These are phyloP conservation scores for Mamestra brassicae DNA, from an alignment of 2,888 invertebrate species.

Conservation along the genomic window DNA sequence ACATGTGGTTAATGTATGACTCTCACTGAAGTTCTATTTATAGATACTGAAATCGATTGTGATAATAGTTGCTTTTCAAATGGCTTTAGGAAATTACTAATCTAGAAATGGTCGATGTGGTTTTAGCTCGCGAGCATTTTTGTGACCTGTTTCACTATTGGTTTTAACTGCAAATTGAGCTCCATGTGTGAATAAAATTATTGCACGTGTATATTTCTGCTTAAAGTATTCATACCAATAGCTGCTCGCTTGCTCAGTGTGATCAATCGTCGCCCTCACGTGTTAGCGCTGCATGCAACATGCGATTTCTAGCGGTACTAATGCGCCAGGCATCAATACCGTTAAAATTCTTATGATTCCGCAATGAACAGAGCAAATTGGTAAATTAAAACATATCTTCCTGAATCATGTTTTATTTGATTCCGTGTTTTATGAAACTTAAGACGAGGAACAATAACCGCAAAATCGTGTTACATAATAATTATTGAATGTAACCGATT, in stretches of 20 bases:
- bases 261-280: slow-evolving; percentile 28
- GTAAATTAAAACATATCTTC: slow-evolving; percentile 39
- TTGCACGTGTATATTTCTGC: background rate
- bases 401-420: slow-evolving; percentile 28
- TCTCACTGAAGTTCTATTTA: slow-evolving; percentile 29
- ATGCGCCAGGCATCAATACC: slow-evolving; percentile 49
- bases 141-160: background rate
- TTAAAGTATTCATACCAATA: background rate
- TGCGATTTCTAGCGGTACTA: slow-evolving; percentile 56
- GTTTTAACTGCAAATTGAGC: slow-evolving; percentile 12
- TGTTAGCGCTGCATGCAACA: slow-evolving; percentile 49
- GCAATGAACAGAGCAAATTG: slow-evolving; percentile 42
- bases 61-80: slow-evolving; percentile 10
- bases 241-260: slow-evolving; percentile 11
- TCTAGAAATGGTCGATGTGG: background rate
- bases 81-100: slow-evolving; percentile 8
- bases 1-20: slow-evolving; percentile 34
- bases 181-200: background rate
- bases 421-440: slow-evolving; percentile 22
- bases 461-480: slow-evolving; percentile 33
- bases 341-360: slow-evolving; percentile 50
- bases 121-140: background rate
- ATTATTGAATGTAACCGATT: slow-evolving; percentile 9
- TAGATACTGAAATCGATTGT: background rate
- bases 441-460: slow-evolving; percentile 12